Percentiles rank a stretch among this genome's conserved stretches.
Conservation (phyloP, 2,888 invertebrate genomes). For the Habroteleia sp. region DNA sequence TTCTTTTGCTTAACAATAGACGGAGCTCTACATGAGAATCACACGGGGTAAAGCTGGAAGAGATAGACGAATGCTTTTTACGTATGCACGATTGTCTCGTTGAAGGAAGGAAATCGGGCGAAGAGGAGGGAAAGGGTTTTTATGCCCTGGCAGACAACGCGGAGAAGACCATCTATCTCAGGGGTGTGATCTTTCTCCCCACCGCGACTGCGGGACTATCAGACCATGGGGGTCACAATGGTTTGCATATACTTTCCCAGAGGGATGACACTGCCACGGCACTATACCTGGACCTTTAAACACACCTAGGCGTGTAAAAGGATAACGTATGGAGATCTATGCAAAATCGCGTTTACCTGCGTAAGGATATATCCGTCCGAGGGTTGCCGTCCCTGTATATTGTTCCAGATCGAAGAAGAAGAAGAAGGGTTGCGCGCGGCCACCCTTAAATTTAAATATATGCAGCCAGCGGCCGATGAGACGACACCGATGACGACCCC, state of each 20-base stretch:
- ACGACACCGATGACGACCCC: constrained; percentile 59
- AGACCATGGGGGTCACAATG: constrained; percentile 78
- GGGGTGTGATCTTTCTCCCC: constrained; percentile 78
- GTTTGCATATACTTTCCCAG: constrained; percentile 81
- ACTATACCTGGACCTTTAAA: constrained; percentile 80
- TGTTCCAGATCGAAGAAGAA: constrained; percentile 67
- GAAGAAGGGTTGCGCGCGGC: constrained; percentile 73
- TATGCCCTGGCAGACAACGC: constrained; percentile 66
- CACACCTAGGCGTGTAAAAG: constrained; percentile 69
- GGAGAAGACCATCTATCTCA: constrained; percentile 76
- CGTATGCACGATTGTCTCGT: constrained; percentile 76
- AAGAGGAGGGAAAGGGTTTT: constrained; percentile 63
- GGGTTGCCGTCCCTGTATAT: constrained; percentile 49
- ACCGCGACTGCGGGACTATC: constrained; percentile 48
- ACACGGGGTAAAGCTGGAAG: constrained; percentile 52
- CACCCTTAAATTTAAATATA: constrained; percentile 80
- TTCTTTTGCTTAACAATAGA: constrained; percentile 78
- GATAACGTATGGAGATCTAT: constrained; percentile 81
- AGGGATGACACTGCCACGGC: constrained; percentile 79
- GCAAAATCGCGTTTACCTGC: constrained; percentile 80
- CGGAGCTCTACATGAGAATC: constrained; percentile 68
- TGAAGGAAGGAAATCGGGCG: constrained; percentile 59
- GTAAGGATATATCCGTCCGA: constrained; percentile 73
- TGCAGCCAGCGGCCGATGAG: constrained; percentile 74
- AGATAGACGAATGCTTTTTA: constrained; percentile 72